Evolutionary conservation across 1,140 invertebrate genomes (phyloP).

Genomic region (Tyrophagus putrescentiae): DNA sequence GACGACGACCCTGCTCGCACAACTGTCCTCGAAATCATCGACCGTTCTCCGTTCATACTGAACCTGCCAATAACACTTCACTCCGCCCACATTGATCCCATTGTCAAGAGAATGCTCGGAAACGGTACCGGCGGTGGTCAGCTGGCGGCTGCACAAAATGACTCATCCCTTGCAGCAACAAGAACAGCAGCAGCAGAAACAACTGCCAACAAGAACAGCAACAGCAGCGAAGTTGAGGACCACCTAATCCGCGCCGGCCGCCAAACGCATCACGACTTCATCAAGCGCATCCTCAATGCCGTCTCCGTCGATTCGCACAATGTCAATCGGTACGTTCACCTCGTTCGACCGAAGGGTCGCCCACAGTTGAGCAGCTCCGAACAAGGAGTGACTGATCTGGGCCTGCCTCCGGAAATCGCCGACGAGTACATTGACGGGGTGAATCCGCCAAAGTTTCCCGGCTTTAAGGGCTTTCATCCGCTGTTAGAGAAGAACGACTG

Average conservation of each 20-base stretch:
- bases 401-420: conserved; percentile 10
- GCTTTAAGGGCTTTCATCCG: background rate
- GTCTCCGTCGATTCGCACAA: background rate
- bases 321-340: background rate
- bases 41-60: background rate
- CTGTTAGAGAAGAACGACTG: background rate
- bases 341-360: background rate
- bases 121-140: background rate
- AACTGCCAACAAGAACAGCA: background rate
- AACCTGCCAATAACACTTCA: conserved; percentile 1
- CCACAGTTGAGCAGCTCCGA: background rate
- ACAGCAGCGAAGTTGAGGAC: background rate
- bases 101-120: background rate
- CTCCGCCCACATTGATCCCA: background rate
- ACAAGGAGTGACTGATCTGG: conserved; percentile 2
- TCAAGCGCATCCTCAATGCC: background rate
- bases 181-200: background rate
- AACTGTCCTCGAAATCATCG: background rate
- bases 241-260: conserved; percentile 2
- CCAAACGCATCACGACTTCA: conserved; percentile 4
- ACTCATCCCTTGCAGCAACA: background rate
- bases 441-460: conserved; percentile 17
- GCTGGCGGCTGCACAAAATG: background rate
- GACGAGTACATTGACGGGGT: conserved; percentile 14
- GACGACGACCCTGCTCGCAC: background rate